A percentile compares a stretch with the other conserved stretches of the same genome.
Evolutionary conservation across 2,888 invertebrate species (phyloP).

Genomic region (Zygogramma bicolorata): DNA sequence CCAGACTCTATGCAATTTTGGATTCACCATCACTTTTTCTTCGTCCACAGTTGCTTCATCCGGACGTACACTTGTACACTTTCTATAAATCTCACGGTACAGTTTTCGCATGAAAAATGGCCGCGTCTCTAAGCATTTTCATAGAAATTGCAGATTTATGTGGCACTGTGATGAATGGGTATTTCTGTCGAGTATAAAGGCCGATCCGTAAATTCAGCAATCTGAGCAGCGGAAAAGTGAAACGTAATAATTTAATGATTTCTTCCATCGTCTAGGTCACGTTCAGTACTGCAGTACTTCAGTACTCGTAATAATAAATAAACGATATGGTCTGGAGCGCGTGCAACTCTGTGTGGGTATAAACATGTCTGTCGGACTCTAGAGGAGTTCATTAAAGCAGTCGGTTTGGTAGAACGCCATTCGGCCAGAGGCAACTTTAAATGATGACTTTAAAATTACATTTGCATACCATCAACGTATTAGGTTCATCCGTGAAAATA

Average conservation of each 20-base stretch:
- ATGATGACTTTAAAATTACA: slow-evolving; percentile 66
- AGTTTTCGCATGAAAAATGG: slow-evolving; percentile 10
- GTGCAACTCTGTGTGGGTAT: slow-evolving; percentile 66
- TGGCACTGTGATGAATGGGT: slow-evolving; percentile 39
- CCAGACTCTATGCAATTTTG: background rate
- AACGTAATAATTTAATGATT: slow-evolving; percentile 63
- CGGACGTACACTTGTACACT: background rate
- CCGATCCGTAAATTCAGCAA: slow-evolving; percentile 47
- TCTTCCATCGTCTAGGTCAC: slow-evolving; percentile 65
- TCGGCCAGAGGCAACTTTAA: slow-evolving; percentile 63
- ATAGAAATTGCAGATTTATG: slow-evolving; percentile 16
- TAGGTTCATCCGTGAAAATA: slow-evolving; percentile 42
- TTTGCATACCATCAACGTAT: slow-evolving; percentile 61
- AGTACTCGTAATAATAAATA: slow-evolving; percentile 66
- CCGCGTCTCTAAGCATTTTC: slow-evolving; percentile 8
- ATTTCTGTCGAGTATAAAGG: slow-evolving; percentile 39
- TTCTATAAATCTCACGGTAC: slow-evolving; percentile 16
- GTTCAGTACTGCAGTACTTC: slow-evolving; percentile 56
- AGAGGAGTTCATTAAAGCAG: slow-evolving; percentile 67
- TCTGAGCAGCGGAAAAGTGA: slow-evolving; percentile 52
- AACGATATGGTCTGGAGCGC: slow-evolving; percentile 66
- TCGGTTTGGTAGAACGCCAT: slow-evolving; percentile 65
- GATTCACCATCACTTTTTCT: background rate
- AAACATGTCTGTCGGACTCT: slow-evolving; percentile 66
- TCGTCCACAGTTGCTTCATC: background rate